Percentiles rank a stretch among this genome's conserved stretches.
Conservation (phyloP, 2,888 invertebrate species). For the Rhogogaster chlorosoma region DNA sequence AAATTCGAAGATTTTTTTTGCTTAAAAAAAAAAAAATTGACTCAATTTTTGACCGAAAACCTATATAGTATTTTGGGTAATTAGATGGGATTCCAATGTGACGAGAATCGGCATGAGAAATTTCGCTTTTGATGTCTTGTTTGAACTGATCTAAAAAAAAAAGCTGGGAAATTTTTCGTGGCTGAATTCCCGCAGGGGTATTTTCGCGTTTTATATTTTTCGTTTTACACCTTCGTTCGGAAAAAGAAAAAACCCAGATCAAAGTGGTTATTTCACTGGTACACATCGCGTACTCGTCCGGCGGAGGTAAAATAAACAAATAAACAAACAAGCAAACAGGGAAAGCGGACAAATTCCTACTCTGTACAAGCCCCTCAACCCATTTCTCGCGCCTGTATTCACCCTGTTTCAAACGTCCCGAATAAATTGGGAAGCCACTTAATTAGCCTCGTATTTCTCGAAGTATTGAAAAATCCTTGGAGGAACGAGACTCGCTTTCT, state of each 20-base stretch:
- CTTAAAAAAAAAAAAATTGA: too few relatives aligned
- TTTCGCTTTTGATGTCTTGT: not conserved
- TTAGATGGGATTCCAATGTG: not conserved
- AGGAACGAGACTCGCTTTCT: not conserved
- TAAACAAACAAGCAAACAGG: slow-evolving; percentile 1
- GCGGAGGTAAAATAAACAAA: not conserved
- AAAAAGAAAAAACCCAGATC: not conserved
- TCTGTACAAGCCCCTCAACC: not conserved
- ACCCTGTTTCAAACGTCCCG: not conserved
- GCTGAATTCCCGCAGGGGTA: not conserved
- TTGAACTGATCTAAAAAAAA: not conserved
- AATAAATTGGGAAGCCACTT: not conserved
- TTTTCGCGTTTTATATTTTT: not conserved
- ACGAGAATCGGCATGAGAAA: not conserved
- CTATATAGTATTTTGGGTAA: not conserved
- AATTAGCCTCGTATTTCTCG: slow-evolving; percentile 8
- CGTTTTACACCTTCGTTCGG: not conserved
- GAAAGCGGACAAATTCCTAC: not conserved
- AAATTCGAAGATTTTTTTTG: too few relatives aligned
- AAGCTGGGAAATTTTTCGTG: not conserved
- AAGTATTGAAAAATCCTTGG: not conserved
- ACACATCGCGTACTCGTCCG: not conserved
- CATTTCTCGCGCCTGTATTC: not conserved
- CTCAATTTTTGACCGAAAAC: too few relatives aligned
- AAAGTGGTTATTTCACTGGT: not conserved